Percentiles rank a stretch among this genome's conserved stretches.
Evolutionary conservation across 2,888 invertebrate genomes (phyloP).

Genomic region (Cryptocheilus praepositus): DNA sequence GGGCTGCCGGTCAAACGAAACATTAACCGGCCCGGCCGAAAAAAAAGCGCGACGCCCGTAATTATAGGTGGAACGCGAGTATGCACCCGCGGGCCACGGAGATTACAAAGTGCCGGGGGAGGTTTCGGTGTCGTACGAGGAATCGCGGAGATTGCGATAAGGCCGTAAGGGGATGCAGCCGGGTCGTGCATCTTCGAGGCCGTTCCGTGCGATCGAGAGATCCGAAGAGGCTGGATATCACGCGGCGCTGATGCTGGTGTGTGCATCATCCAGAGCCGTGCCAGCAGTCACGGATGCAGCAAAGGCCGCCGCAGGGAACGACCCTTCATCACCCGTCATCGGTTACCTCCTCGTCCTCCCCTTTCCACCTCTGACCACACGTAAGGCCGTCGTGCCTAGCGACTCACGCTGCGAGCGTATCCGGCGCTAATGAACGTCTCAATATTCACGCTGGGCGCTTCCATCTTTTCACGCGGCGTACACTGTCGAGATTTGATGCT

Average conservation of each 20-base stretch:
- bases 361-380: slow-evolving; percentile 37
- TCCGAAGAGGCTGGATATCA: slow-evolving; percentile 20
- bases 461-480: slow-evolving; percentile 12
- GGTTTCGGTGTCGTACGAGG: not conserved
- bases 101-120: not conserved
- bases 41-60: not conserved
- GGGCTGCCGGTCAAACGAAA: slow-evolving; percentile 4
- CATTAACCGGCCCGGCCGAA: not conserved
- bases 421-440: slow-evolving; percentile 62
- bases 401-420: slow-evolving; percentile 56
- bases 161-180: not conserved
- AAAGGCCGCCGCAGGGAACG: slow-evolving; percentile 62
- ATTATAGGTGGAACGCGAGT: no score
- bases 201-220: no score
- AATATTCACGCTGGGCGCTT: slow-evolving; percentile 51
- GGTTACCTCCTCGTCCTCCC: slow-evolving; percentile 34
- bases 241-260: slow-evolving; percentile 22
- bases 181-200: slow-evolving; percentile 11
- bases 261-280: slow-evolving; percentile 51
- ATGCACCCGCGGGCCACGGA: not conserved
- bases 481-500: slow-evolving; percentile 35
- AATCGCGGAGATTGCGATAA: not conserved
- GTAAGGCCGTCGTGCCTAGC: slow-evolving; percentile 42
- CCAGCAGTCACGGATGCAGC: slow-evolving; percentile 60
- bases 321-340: slow-evolving; percentile 68